Evolutionary conservation across 2,888 invertebrate species (phyloP), one percentile per base, ranked within the genome.

Genomic region (Tanytarsus gracilentus): DNA sequence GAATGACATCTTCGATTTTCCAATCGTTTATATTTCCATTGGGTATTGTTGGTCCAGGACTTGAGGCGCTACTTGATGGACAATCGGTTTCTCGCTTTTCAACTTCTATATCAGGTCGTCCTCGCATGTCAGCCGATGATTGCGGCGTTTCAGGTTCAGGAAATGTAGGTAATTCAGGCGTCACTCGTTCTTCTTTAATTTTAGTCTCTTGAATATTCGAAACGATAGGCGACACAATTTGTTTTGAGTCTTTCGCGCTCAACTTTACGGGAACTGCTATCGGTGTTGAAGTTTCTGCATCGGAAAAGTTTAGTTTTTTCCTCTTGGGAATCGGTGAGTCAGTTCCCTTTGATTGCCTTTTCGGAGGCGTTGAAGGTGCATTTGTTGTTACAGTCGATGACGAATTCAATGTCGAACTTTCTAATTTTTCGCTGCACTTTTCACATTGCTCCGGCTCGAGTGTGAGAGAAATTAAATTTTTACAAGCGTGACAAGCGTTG

Each of bases 1-100:
- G 85, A 68, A 95, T 94, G 62, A 96, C 96, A 70, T 96, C 93
- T 69, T 96, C 95, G 23, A 95, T 92, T 14, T 88, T 84, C 97
- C 96, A 97, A 68, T 91, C 90, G 21, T 81, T 80, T 23, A 90
- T 88, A 60, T 80, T 80, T 30, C 78, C 72, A 61, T 77, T 77
- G 52, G 75, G 70, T 21, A 76, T 70, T 61, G 73, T 68, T 50
- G 70, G 67, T 9, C 66, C 63, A 1, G 68, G 64, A 30, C 61
- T 62, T 44, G 60, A 26, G 49, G 63, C 62, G 26, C 62, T 62
- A 9, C 48, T 58, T 14, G 58, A 58, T 11, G 58, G 58, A 58
- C 44, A 48, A 21, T 58, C 58, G 9, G 18, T 44, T 5, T n/a
- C n/a, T n/a, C 55, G 48, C 9, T 48, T 58, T 16, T 58, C 58